A percentile compares a stretch with the other conserved stretches of the same genome.
phyloP scores from a whole-genome alignment of 35 echinoderm and acorn worm genomes.

The Lytechinus variegatus region DNA sequence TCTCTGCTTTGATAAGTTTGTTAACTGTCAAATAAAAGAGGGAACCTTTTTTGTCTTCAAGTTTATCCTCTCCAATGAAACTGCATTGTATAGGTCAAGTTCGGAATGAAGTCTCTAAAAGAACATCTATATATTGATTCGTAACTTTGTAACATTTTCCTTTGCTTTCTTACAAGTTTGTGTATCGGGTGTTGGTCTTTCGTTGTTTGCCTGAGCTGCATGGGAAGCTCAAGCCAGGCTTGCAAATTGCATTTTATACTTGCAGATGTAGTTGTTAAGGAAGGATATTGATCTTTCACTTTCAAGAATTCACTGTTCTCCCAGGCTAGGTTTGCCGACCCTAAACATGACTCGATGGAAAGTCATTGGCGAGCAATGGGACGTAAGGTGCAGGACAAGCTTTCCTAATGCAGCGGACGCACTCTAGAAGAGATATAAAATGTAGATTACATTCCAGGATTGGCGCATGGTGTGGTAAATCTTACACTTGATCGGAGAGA shows the following conservation, averaged over 20 bases:
- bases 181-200: neutral
- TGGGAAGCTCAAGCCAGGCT: neutral
- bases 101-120: neutral
- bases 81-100: neutral
- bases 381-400: neutral
- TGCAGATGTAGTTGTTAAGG: neutral
- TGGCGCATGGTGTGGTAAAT: neutral
- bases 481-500: conserved; percentile 29
- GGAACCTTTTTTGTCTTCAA: neutral
- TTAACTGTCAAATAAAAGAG: no score
- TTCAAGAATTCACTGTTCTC: neutral
- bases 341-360: neutral
- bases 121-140: neutral
- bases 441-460: conserved; percentile 23
- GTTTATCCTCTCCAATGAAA: neutral
- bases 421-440: conserved; percentile 14
- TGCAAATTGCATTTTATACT: conserved; percentile 14
- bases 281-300: neutral
- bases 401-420: neutral
- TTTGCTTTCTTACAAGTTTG: neutral
- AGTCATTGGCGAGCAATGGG: neutral
- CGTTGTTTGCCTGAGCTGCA: neutral
- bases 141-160: neutral
- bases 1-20: no score
- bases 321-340: neutral